These are phyloP conservation scores for Brachypalpus laphriformis DNA, from an alignment of 2,888 invertebrate genomes.

Conservation along the genomic window DNA sequence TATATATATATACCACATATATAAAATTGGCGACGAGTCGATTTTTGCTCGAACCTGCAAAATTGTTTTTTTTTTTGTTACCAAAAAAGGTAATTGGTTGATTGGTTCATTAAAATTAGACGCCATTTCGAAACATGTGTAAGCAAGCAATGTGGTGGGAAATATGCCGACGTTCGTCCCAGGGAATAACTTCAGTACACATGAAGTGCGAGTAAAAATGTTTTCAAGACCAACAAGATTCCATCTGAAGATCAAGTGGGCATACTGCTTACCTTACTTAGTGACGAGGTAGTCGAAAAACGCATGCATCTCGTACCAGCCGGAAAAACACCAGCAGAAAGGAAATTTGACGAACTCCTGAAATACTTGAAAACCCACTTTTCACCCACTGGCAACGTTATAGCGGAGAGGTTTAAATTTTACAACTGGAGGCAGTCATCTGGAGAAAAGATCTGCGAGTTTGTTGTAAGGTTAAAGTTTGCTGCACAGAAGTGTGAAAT, in stretches of 20 bases:
- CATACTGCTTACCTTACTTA: slow-evolving; percentile 4
- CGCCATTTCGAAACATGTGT: neutral
- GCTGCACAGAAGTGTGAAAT: slow-evolving; percentile 14
- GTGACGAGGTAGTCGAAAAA: slow-evolving; percentile 20
- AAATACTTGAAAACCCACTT: slow-evolving; percentile 6
- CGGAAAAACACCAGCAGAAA: slow-evolving; percentile 11
- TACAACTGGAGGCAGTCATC: neutral
- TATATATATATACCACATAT: no score
- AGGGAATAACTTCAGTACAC: slow-evolving; percentile 5
- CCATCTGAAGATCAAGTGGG: neutral
- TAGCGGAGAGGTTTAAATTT: slow-evolving; percentile 16
- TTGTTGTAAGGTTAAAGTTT: slow-evolving; percentile 17
- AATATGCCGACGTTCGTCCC: slow-evolving; percentile 27
- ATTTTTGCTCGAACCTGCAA: no score
- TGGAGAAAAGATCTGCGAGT: slow-evolving; percentile 15
- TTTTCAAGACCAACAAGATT: slow-evolving; percentile 5
- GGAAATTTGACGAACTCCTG: neutral
- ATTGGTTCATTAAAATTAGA: no score
- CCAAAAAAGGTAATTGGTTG: no score
- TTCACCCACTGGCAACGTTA: slow-evolving; percentile 18
- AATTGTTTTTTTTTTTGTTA: no score
- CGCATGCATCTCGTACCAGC: neutral
- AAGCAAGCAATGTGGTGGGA: slow-evolving; percentile 7
- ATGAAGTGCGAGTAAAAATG: slow-evolving; percentile 20
- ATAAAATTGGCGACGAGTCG: no score